These are phyloP conservation scores for Brachirus orientalis DNA, from an alignment of 2,113 vertebrate species.

Conservation along the genomic window DNA sequence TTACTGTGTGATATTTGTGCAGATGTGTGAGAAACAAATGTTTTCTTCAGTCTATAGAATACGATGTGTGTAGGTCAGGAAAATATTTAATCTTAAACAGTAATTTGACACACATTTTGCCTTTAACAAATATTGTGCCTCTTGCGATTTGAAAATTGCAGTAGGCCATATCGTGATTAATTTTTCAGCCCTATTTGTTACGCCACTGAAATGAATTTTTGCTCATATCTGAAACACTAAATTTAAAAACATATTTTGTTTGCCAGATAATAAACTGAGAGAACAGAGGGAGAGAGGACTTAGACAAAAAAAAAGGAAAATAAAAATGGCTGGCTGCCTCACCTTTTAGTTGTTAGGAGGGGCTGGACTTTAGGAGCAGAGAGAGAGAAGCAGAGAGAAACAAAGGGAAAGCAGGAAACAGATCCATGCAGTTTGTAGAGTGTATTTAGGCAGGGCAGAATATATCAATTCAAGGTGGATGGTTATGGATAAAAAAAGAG, in stretches of 20 bases:
- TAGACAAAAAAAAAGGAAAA: slow-evolving; percentile 14
- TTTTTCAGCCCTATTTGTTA: no score
- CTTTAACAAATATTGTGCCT: no score
- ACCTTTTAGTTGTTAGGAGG: slow-evolving; percentile 82
- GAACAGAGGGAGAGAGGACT: neutral
- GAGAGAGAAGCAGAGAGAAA: slow-evolving; percentile 66
- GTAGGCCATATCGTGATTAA: no score
- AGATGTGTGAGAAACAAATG: no score
- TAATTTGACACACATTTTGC: no score
- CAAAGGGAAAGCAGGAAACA: slow-evolving; percentile 60
- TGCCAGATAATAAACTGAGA: neutral
- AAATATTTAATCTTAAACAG: no score
- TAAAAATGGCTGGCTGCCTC: slow-evolving; percentile 62
- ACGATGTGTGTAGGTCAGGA: no score
- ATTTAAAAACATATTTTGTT: neutral
- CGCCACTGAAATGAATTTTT: no score
- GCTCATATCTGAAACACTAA: no score
- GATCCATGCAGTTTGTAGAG: slow-evolving; percentile 61
- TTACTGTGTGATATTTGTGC: no score
- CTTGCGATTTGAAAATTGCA: no score
- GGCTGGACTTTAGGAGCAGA: slow-evolving; percentile 81
- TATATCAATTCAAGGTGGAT: slow-evolving; percentile 22
- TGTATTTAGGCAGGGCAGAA: slow-evolving; percentile 21
- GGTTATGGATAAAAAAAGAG: slow-evolving; percentile 15
- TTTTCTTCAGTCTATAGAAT: no score